These are phyloP conservation scores for Diorhabda elongata DNA, from an alignment of 1,140 invertebrate genomes.

Conservation along the genomic window DNA sequence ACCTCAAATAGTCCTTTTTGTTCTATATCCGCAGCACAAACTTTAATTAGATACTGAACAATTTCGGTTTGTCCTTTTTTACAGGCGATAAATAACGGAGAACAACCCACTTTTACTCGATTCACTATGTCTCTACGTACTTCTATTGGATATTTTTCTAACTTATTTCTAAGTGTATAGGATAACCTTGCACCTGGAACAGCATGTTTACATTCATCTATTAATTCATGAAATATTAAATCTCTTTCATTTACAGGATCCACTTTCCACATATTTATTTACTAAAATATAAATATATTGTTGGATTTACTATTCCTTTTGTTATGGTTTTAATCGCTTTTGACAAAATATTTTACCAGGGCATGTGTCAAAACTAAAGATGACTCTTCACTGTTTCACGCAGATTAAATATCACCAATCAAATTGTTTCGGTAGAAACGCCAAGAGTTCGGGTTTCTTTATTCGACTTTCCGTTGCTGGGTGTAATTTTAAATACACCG, in stretches of 20 bases:
- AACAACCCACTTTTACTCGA: conserved; percentile 68
- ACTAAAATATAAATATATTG: neutral
- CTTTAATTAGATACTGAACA: conserved; percentile 80
- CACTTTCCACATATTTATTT: conserved; percentile 38
- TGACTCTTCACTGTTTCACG: no score
- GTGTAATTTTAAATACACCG: no score
- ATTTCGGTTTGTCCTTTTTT: conserved; percentile 81
- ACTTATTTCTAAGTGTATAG: conserved; percentile 57
- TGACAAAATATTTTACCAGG: no score
- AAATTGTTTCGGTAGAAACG: no score
- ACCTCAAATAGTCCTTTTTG: conserved; percentile 75
- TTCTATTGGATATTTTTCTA: conserved; percentile 59
- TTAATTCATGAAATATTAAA: conserved; percentile 61
- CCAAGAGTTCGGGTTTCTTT: no score
- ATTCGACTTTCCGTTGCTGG: no score
- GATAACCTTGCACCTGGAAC: conserved; percentile 66
- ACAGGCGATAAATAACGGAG: conserved; percentile 82
- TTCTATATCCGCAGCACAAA: conserved; percentile 80
- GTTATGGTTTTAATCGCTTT: no score
- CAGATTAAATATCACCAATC: no score
- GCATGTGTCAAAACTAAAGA: no score
- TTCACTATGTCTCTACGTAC: conserved; percentile 62
- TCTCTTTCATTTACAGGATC: conserved; percentile 55
- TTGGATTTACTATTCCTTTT: no score
- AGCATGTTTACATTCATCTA: conserved; percentile 63